Evolutionary conservation across 2,888 invertebrate genomes (phyloP), one percentile per base, ranked within the genome.

Genomic region (Tuta absoluta): DNA sequence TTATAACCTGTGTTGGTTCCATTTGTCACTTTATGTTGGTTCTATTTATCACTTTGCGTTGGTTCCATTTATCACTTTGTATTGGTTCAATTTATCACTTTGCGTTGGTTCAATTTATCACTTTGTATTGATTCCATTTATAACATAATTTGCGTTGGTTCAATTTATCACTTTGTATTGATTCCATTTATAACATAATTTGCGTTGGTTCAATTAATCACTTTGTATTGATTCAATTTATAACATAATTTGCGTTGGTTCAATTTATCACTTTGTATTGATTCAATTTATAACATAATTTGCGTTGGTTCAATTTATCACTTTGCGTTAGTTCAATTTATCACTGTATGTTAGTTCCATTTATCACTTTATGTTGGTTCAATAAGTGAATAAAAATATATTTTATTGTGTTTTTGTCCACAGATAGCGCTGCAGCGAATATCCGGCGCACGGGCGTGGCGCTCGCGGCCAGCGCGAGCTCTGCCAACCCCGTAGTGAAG

Each of bases 401-500:
- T 67, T 49, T 21, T 49, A 11, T 17, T 49, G 21, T n/a, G n/a
- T n/a, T n/a, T n/a, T n/a, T n/a, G 19, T 49, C 14, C 21, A 53
- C 53, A 53, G 53, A 94, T 65, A 92, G 85, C 28, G 94, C 94
- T 2, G 94, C 94, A 0, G 94, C 94, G 0, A 94, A 94, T 71
- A 89, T 94, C 51, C 84, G 94, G 1, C 92, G 94, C 33, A 93
- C 94, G 0, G 92, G 92, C 23, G 92, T 91, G 0, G 92, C 92
- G 0, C 64, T 92, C 21, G 92, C 94, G 0, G 93, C 93, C 0
- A 90, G 91, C 71, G 92, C 92, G 0, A 93, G 93, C 56, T 93
- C 93, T 0, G 88, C 92, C 71, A 93, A 93, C 76, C 94, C 94
- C 0, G 93, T 93, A 1, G 93, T 94, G 65, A 94, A 93, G 77